Conservation (phyloP, 2,113 vertebrate genomes). For the Conger conger region DNA sequence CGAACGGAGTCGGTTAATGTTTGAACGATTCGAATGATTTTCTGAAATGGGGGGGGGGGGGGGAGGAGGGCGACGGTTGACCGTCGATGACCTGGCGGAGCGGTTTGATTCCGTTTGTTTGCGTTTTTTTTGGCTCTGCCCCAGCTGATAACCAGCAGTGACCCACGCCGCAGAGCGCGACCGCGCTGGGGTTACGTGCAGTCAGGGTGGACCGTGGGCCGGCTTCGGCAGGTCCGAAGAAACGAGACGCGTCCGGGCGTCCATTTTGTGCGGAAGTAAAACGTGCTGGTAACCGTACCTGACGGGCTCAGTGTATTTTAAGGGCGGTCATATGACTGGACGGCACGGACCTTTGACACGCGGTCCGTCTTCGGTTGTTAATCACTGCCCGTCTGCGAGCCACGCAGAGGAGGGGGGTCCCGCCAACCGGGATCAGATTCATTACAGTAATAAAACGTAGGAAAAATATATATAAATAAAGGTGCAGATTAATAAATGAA, state of each 20-base stretch:
- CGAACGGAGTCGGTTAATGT: background rate
- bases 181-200: background rate
- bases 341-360: conserved; percentile 49
- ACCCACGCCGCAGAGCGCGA: background rate
- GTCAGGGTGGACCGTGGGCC: background rate
- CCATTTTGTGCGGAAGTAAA: conserved; percentile 12
- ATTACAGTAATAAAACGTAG: conserved; percentile 7
- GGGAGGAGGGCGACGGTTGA: background rate
- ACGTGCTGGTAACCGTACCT: conserved; percentile 41
- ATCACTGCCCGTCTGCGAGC: conserved; percentile 2
- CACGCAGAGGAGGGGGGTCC: background rate
- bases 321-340: conserved; percentile 61
- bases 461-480: conserved; percentile 11
- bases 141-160: background rate
- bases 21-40: background rate
- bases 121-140: background rate
- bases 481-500: background rate
- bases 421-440: background rate
- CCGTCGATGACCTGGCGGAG: background rate
- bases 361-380: conserved; percentile 44
- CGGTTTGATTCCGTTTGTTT: background rate
- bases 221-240: background rate
- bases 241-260: background rate
- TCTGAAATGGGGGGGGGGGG: background rate
- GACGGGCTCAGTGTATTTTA: conserved; percentile 61